Percentiles rank a stretch among this genome's conserved stretches.
phyloP scores from a whole-genome alignment of 2,113 vertebrate species.

The Diphyllodes magnificus region DNA sequence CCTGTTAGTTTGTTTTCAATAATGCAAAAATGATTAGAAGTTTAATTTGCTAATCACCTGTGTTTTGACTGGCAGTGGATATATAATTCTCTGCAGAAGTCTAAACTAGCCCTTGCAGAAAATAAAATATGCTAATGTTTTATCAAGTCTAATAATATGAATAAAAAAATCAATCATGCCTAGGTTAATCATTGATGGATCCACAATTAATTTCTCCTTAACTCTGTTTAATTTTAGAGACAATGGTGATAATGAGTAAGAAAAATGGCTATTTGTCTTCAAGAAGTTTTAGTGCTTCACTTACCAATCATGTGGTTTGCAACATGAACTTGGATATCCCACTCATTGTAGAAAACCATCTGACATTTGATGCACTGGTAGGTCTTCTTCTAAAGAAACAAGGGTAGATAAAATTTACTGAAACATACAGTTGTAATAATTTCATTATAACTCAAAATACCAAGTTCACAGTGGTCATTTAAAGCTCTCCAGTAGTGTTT shows the following conservation, averaged over 20 bases:
- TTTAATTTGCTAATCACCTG: constrained; percentile 83
- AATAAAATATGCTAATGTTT: constrained; percentile 74
- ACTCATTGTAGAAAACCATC: constrained; percentile 99
- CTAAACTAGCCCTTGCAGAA: constrained; percentile 81
- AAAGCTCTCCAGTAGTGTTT: constrained; percentile 11
- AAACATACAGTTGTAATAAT: background rate
- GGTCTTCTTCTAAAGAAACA: constrained; percentile 93
- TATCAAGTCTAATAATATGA: constrained; percentile 73
- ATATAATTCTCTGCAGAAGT: constrained; percentile 78
- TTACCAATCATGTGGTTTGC: constrained; percentile 99
- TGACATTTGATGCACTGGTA: constrained; percentile 99
- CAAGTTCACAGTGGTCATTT: background rate
- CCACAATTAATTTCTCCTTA: constrained; percentile 78
- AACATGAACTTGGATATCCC: constrained; percentile 99
- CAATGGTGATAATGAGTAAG: constrained; percentile 59
- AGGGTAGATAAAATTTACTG: constrained; percentile 66
- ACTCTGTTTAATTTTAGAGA: constrained; percentile 73
- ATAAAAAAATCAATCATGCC: constrained; percentile 71
- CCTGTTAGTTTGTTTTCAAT: constrained; percentile 80
- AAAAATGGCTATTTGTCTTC: constrained; percentile 49
- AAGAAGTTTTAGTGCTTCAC: constrained; percentile 69
- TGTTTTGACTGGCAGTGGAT: constrained; percentile 77
- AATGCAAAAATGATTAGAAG: constrained; percentile 81
- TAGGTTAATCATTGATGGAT: constrained; percentile 71
- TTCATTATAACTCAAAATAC: background rate